phyloP scores from a whole-genome alignment of 2,888 invertebrate genomes.

The Matsumyia berberina region DNA sequence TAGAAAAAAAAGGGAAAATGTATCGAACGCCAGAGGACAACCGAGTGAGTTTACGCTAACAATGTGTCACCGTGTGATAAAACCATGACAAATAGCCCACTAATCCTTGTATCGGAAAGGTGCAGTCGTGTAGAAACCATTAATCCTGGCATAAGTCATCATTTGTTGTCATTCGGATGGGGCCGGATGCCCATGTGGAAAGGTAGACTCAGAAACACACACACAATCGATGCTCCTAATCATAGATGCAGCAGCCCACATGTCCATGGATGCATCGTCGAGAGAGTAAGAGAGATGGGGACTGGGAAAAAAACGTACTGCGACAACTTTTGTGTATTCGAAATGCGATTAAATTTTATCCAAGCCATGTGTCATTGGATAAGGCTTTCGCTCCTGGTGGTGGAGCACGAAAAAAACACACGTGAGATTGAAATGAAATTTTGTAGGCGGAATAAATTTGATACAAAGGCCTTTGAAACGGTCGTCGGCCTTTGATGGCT shows the following conservation, averaged over 20 bases:
- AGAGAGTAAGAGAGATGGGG: constrained; percentile 4
- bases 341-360: constrained; percentile 60
- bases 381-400: neutral
- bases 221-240: constrained; percentile 31
- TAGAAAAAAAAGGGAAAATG: constrained; percentile 9
- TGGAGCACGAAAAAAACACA: neutral
- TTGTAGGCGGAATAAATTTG: constrained; percentile 39
- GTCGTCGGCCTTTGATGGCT: neutral
- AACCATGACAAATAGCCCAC: constrained; percentile 70
- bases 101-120: constrained; percentile 72
- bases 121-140: constrained; percentile 73
- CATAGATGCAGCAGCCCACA: constrained; percentile 3
- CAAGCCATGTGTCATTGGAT: constrained; percentile 29
- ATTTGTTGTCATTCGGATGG: constrained; percentile 61
- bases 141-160: constrained; percentile 74
- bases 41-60: constrained; percentile 50
- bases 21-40: constrained; percentile 22
- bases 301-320: constrained; percentile 34
- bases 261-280: constrained; percentile 28
- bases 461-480: neutral
- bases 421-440: constrained; percentile 8
- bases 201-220: neutral
- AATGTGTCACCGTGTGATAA: constrained; percentile 72
- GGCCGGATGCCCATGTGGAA: neutral
- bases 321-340: constrained; percentile 44